Evolutionary conservation across 2,797 vertebrate genomes (phyloP).

Genomic region (Rhynchonycteris naso): DNA sequence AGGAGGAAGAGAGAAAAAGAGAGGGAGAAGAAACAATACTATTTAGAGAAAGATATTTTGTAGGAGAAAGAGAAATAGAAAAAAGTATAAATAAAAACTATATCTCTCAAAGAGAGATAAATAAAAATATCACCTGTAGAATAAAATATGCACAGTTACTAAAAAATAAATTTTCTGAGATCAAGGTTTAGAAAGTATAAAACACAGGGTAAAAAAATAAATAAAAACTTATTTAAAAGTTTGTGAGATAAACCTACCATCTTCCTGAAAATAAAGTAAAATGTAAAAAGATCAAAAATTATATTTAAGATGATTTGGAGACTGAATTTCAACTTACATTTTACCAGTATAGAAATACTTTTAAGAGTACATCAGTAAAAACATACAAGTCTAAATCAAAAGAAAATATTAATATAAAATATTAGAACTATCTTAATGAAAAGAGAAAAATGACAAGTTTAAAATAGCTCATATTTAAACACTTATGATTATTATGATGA

Average conservation of each 20-base stretch:
- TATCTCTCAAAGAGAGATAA: neutral
- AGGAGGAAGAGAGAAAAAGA: neutral
- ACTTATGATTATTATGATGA: neutral
- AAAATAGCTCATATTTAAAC: neutral
- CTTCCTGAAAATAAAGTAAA: constrained; percentile 22
- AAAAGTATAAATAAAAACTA: neutral
- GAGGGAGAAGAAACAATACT: neutral
- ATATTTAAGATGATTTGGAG: neutral
- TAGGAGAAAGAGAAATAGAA: neutral
- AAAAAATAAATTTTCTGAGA: neutral
- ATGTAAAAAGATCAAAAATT: neutral
- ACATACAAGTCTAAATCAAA: neutral
- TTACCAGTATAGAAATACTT: neutral
- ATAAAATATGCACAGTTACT: neutral
- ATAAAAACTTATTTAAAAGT: neutral
- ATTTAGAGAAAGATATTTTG: neutral
- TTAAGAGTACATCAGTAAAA: neutral
- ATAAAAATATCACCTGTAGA: neutral
- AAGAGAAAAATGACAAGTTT: neutral
- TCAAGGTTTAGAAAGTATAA: neutral
- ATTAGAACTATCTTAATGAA: neutral
- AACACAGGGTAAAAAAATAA: neutral
- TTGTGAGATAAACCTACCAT: neutral
- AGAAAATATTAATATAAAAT: neutral
- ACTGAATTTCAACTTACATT: neutral